A percentile compares a stretch with the other conserved stretches of the same genome.
These are phyloP conservation scores for Sinotaia quadrata DNA, from an alignment of 2,888 invertebrate species.

Conservation along the genomic window DNA sequence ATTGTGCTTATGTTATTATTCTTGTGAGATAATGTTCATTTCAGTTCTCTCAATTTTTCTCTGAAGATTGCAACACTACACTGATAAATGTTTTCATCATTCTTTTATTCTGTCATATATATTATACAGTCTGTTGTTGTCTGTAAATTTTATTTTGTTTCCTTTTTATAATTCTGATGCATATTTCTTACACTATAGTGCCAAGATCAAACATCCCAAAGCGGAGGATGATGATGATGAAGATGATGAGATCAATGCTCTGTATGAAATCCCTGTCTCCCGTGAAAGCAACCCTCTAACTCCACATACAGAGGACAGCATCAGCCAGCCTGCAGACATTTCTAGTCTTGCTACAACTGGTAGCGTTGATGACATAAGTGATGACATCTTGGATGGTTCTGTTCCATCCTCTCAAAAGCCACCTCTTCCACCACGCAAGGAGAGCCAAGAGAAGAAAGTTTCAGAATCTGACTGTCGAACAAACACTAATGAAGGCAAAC, in stretches of 20 bases:
- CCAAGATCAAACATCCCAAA: neutral
- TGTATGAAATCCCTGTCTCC: constrained; percentile 54
- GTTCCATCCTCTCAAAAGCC: constrained; percentile 40
- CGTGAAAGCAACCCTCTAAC: constrained; percentile 34
- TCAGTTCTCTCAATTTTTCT: no score
- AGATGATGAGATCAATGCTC: constrained; percentile 45
- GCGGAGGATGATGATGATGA: constrained; percentile 23
- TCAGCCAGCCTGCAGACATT: constrained; percentile 31
- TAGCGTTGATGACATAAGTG: constrained; percentile 39
- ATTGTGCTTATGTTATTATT: no score
- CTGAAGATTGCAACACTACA: no score
- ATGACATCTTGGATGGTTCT: constrained; percentile 35
- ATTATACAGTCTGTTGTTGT: no score
- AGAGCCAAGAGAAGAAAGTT: constrained; percentile 33
- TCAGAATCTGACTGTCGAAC: constrained; percentile 37
- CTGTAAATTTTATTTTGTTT: no score
- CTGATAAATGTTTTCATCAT: no score
- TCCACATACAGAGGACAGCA: constrained; percentile 34
- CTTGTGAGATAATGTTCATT: no score
- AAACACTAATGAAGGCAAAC: constrained; percentile 30
- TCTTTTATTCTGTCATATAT: no score
- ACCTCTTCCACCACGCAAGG: constrained; percentile 48
- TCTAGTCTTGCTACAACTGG: constrained; percentile 35
- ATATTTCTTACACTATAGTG: no score
- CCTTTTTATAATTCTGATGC: no score